Evolutionary conservation across 53 echinoderm and acorn worm species (phyloP).

Genomic region (Holothuria leucospilota): DNA sequence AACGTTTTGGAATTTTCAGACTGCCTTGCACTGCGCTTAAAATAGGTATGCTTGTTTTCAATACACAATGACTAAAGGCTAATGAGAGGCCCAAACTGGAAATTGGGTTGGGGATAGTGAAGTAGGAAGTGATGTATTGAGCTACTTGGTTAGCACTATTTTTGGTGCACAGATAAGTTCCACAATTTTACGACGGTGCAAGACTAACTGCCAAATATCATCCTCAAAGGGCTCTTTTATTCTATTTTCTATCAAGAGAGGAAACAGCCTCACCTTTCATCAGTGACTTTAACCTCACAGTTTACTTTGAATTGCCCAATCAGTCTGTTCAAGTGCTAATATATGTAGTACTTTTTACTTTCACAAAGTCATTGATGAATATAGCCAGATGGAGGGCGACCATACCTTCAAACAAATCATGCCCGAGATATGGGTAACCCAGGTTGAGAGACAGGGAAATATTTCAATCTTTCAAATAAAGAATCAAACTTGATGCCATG

Average conservation of each 20-base stretch:
- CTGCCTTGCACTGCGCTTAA: slow-evolving; percentile 56
- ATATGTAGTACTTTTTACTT: slow-evolving; percentile 36
- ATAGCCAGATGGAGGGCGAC: slow-evolving; percentile 64
- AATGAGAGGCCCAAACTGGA: slow-evolving; percentile 34
- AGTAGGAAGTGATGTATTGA: slow-evolving; percentile 51
- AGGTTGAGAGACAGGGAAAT: slow-evolving; percentile 64
- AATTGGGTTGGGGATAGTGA: background rate
- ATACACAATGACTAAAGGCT: slow-evolving; percentile 43
- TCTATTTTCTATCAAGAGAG: slow-evolving; percentile 56
- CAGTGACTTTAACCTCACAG: slow-evolving; percentile 41
- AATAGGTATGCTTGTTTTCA: slow-evolving; percentile 54
- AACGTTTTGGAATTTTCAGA: slow-evolving; percentile 45
- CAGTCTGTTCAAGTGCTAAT: slow-evolving; percentile 40
- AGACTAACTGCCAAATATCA: slow-evolving; percentile 53
- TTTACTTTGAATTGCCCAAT: slow-evolving; percentile 31
- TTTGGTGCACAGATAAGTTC: slow-evolving; percentile 38
- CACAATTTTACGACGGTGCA: slow-evolving; percentile 46
- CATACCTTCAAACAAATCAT: slow-evolving; percentile 76
- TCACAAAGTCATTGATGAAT: slow-evolving; percentile 62
- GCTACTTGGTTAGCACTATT: slow-evolving; percentile 1
- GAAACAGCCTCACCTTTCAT: slow-evolving; percentile 57
- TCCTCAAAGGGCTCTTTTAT: slow-evolving; percentile 44
- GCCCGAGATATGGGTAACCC: slow-evolving; percentile 78
- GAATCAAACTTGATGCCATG: slow-evolving; percentile 72
- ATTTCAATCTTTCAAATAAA: slow-evolving; percentile 57